Evolutionary conservation across 2,888 invertebrate genomes (phyloP), one percentile per base, ranked within the genome.

Genomic region (Colletes collaris): DNA sequence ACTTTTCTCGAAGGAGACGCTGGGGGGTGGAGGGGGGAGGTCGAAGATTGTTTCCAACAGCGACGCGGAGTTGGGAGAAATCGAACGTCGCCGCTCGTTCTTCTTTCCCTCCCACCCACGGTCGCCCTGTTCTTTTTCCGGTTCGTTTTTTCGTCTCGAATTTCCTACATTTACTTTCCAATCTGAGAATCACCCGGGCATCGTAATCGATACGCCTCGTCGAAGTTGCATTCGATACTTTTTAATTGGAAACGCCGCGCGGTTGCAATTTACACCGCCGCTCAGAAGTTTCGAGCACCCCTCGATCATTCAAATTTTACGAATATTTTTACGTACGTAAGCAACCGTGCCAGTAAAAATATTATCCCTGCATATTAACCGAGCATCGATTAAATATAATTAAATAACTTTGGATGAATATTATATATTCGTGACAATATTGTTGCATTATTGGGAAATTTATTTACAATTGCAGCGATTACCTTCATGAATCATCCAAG

Each of bases 191-290:
- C 64, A 58, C 60, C 58, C 49, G 10, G 19, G n/a, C 56, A 55
- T 60, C 13, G 55, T n/a, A 37, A 64, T 84, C 78, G 75, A 64
- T 83, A 75, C 27, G 27, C 35, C 69, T 77, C 46, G 56, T 69
- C 63, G 69, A 75, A 79, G 64, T 80, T 79, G 62, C 60, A 16
- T 46, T 81, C 86, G 75, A 88, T 88, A 88, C 82, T 87, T 88
- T 86, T 82, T 85, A 88, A 88, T 88, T 85, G 84, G 79, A 68
- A 80, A 52, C 73, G 35, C 10, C 8, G 8, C 56, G 44, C 56
- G 64, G 81, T 71, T 59, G 19, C 65, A 55, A 52, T 64, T 76
- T 79, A 79, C 80, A 73, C 27, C 27, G 27, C 1, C 27, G 27
- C 27, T 27, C 27, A 2, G 27, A 27, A 27, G 27, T 40, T 40